Evolutionary conservation across 2,888 invertebrate species (phyloP), one percentile per base, ranked within the genome.

Genomic region (Eledona agricola): DNA sequence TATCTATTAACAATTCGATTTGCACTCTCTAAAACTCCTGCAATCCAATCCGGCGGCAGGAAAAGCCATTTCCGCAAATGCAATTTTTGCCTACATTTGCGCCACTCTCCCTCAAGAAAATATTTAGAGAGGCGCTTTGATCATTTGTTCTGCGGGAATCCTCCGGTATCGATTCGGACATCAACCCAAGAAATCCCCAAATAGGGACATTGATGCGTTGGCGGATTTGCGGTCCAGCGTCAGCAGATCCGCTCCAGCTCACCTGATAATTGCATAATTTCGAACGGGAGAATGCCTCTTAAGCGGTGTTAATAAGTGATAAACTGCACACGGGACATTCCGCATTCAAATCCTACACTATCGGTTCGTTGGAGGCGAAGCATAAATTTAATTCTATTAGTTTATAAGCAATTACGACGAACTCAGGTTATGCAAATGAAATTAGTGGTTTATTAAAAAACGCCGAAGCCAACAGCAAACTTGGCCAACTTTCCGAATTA

Each of bases 251-350:
- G 42, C 32, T 9, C 25, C 23, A 29, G 32, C 32, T 32, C 45
- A 45, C 32, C 45, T 46, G 35, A 34, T 46, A 34, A 46, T 46
- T 46, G 34, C 17, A 13, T 46, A 46, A 46, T 46, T 46, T n/a
- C n/a, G 26, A 35, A 34, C 22, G n/a, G n/a, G n/a, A n/a, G n/a
- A n/a, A n/a, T n/a, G n/a, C n/a, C n/a, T n/a, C n/a, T n/a, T n/a
- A n/a, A n/a, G n/a, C n/a, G n/a, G n/a, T n/a, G n/a, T n/a, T n/a
- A n/a, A n/a, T n/a, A n/a, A n/a, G n/a, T n/a, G n/a, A n/a, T n/a
- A n/a, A n/a, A n/a, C n/a, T n/a, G n/a, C n/a, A n/a, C n/a, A n/a
- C n/a, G n/a, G n/a, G n/a, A n/a, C n/a, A n/a, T n/a, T n/a, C n/a
- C n/a, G n/a, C n/a, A n/a, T n/a, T n/a, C n/a, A n/a, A n/a, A n/a